A percentile compares a stretch with the other conserved stretches of the same genome.
Conservation (phyloP, 2,797 vertebrate genomes). For the Buphagus erythrorhynchus region DNA sequence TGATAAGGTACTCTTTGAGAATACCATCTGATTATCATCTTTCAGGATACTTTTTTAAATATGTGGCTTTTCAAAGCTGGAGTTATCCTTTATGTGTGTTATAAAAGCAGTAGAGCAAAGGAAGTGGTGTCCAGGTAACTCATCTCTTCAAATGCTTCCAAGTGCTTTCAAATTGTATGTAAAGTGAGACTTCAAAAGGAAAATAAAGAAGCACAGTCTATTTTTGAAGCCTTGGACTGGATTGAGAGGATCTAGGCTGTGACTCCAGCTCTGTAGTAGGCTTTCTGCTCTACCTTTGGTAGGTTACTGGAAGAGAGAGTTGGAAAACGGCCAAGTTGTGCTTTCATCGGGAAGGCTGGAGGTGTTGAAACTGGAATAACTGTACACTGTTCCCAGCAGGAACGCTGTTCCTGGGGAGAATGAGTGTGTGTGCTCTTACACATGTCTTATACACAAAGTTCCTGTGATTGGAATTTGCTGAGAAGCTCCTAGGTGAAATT, state of each 20-base stretch:
- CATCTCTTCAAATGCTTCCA: not conserved
- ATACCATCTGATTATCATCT: not conserved
- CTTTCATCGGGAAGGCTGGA: not conserved
- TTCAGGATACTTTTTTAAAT: not conserved
- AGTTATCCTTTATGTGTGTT: not conserved
- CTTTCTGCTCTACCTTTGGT: not conserved
- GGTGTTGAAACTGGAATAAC: not conserved
- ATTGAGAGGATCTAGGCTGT: not conserved
- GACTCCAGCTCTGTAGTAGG: not conserved
- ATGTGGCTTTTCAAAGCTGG: not conserved
- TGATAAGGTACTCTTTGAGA: not conserved
- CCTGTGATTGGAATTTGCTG: not conserved
- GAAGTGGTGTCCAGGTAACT: not conserved
- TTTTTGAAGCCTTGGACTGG: not conserved
- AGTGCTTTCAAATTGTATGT: not conserved
- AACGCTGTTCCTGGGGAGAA: fast-evolving
- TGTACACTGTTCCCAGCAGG: not conserved
- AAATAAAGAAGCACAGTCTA: not conserved
- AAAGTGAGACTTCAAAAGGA: not conserved
- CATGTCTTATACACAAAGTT: not conserved
- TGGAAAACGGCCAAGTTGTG: not conserved
- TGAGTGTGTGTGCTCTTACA: fast-evolving
- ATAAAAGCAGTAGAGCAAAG: not conserved
- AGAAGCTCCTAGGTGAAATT: not conserved
- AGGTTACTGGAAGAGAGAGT: not conserved